Conservation (phyloP, 2,888 invertebrate genomes). For the Drosophila mimetica region DNA sequence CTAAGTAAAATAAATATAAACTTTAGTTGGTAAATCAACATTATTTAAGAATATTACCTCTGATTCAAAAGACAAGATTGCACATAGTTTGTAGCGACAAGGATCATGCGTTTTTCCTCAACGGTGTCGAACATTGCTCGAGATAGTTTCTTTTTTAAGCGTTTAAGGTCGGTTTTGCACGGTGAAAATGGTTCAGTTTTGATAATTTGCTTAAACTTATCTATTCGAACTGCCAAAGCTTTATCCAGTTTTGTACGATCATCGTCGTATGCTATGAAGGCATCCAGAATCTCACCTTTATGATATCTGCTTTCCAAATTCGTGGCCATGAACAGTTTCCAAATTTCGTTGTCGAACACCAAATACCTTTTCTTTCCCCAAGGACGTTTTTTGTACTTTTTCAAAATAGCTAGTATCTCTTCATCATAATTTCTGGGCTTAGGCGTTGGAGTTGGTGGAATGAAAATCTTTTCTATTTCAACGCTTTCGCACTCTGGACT, state of each 20-base stretch:
- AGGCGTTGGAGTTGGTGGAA: neutral
- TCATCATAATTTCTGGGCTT: neutral
- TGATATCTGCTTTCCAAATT: neutral
- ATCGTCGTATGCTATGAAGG: neutral
- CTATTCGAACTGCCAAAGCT: neutral
- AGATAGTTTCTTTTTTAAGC: neutral
- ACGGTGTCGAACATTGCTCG: neutral
- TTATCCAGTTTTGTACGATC: slow-evolving; percentile 1
- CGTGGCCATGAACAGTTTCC: slow-evolving; percentile 6
- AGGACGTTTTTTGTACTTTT: neutral
- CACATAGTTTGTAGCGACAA: neutral
- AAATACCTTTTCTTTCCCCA: slow-evolving; percentile 1
- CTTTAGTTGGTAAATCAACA: neutral
- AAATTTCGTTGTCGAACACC: slow-evolving; percentile 8
- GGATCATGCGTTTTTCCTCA: neutral
- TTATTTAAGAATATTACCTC: neutral
- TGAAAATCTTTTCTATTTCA: neutral
- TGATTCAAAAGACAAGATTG: neutral
- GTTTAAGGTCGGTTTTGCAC: neutral
- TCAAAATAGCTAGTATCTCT: neutral
- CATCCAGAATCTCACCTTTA: neutral
- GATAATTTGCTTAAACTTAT: neutral
- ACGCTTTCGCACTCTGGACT: neutral
- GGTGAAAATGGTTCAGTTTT: neutral
- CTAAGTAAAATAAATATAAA: neutral